These are phyloP conservation scores for Hyles lineata DNA, from an alignment of 2,888 invertebrate species.

Conservation along the genomic window DNA sequence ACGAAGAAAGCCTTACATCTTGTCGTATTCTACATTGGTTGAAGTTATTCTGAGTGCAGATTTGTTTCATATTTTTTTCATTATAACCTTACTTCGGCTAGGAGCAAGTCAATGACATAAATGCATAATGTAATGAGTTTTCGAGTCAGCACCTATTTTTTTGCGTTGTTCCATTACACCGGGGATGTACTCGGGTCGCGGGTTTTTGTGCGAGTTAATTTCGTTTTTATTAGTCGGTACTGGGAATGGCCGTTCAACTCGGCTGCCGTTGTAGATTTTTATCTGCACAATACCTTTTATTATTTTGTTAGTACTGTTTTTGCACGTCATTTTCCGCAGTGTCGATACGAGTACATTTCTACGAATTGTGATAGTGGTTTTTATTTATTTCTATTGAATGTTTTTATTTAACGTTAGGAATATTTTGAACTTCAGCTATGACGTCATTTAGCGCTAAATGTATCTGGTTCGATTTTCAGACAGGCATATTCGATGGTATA, in stretches of 20 bases:
- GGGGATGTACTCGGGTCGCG: slow-evolving; percentile 16
- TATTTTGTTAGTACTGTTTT: neutral
- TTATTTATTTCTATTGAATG: neutral
- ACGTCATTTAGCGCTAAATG: too few species aligned
- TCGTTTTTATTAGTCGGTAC: neutral
- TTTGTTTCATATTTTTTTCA: too few species aligned
- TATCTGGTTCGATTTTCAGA: too few species aligned
- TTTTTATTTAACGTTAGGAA: too few species aligned
- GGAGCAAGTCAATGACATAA: too few species aligned
- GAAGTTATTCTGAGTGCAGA: too few species aligned
- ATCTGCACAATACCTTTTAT: slow-evolving; percentile 1
- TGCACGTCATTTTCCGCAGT: neutral
- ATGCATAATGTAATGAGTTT: neutral
- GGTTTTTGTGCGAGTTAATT: slow-evolving; percentile 1
- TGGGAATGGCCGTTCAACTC: slow-evolving; percentile 6
- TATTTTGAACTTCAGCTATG: too few species aligned
- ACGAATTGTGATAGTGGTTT: neutral
- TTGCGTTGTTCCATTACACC: neutral
- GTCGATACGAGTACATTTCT: neutral
- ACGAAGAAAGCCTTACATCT: too few species aligned
- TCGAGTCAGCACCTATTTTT: neutral
- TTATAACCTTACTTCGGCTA: too few species aligned
- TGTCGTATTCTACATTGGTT: too few species aligned
- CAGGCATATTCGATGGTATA: too few species aligned
- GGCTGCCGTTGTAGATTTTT: neutral